Base-by-base conservation (phyloP, 2,888 invertebrate genomes). In the Aromia moschata region DNA sequence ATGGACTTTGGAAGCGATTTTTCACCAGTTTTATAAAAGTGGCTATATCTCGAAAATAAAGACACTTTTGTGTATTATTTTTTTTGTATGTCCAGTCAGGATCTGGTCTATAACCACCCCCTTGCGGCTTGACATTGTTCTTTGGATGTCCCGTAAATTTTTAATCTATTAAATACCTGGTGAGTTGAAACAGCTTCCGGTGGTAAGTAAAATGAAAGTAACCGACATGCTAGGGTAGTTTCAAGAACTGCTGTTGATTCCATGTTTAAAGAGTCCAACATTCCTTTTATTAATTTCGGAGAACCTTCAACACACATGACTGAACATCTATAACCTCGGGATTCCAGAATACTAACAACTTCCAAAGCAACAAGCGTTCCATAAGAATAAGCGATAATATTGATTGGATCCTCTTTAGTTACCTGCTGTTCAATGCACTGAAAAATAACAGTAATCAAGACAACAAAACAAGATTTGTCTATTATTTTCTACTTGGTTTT, bases 311-410 rank as follows among this genome's bases (percentile, higher is more conserved):
- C 83, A 10, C 94, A 84, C 70, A 90, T 82, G 1, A 92, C 70
- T 37, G 84, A 83, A 1, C 91, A 92, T 10, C 74, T 81, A 51
- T 83, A 82, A 65, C 90, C 91, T 71, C 85, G 82, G 4, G 80
- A 81, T 78, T 94, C 93, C 31, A 96, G 81, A 71, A 86, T 83
- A 5, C 86, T 81, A 2, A 89, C 90, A 58, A 96, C 81, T 76
- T 95, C 92, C 55, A 96, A 79, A 0, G 91, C 89, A 14, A 95
- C 83, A 15, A 91, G 79, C 0, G 89, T 83, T 40, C 98, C 98
- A 74, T 89, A 96, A 10, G 97, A 98, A 82, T 98, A 96, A 1
- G 92, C 96, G 10, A 91, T 85, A 0, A 98, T 76, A 58, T 86
- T 86, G 81, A 91, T 95, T 0, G 84, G 83, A 44, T 86, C 82